These are phyloP conservation scores for Tokudaia muenninki DNA, from an alignment of 2,797 vertebrate species.

Conservation along the genomic window DNA sequence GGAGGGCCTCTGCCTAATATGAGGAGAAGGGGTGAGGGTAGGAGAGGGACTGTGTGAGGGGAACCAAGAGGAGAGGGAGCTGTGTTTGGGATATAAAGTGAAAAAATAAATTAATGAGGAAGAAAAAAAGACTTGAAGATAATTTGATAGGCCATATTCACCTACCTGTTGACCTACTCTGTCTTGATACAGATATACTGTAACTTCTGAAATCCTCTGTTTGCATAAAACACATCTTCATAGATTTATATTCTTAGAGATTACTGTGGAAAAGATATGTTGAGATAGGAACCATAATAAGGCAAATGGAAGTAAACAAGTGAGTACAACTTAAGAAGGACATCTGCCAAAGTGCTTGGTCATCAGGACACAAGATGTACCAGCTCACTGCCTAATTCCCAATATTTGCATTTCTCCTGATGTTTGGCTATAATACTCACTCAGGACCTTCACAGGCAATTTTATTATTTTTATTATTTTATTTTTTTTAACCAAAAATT, in stretches of 20 bases:
- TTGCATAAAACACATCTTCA: constrained; percentile 27
- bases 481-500: neutral
- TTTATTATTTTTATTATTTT: neutral
- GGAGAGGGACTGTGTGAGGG: neutral
- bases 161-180: neutral
- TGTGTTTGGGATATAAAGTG: neutral
- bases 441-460: neutral
- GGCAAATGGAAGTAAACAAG: constrained; percentile 10
- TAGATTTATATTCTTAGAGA: constrained; percentile 15
- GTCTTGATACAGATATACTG: neutral
- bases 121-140: neutral
- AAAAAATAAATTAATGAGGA: neutral
- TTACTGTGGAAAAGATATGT: neutral
- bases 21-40: neutral
- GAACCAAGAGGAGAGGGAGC: neutral
- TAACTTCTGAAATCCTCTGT: neutral
- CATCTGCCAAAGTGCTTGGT: neutral
- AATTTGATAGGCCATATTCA: constrained; percentile 6
- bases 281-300: constrained; percentile 25
- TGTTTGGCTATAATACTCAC: constrained; percentile 28
- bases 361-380: neutral
- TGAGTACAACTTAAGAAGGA: constrained; percentile 32
- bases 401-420: constrained; percentile 3
- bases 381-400: neutral
- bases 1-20: neutral